Base-by-base conservation (phyloP, 2,113 vertebrate species). In the Malurus elegans region DNA sequence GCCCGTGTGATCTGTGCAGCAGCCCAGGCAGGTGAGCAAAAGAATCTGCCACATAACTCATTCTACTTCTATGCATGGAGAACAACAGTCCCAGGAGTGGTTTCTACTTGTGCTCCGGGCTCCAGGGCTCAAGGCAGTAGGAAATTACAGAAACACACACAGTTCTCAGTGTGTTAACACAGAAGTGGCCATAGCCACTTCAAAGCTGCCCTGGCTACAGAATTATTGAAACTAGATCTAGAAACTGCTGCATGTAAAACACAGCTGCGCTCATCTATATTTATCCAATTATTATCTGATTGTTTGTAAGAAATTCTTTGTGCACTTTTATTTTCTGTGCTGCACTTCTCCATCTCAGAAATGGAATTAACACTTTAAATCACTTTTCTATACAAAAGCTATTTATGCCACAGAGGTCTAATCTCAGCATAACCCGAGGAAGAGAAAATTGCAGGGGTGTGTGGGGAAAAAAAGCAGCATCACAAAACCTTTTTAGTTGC, bases 41-140 rank as follows among this genome's bases (percentile, higher is more conserved):
- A 51, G 7, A n/a, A 57, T 6, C n/a, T 69, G 20, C 12, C 0
- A 0, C 19, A 14, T 6, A 53, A 47, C 50, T 34, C 0, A 0
- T 45, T 32, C 72, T 81, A 15, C 28, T 44, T 19, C 11, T 8
- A 64, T 11, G 75, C 45, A 51, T 1, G 0, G 0, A 67, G 40
- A 88, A 25, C 31, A 48, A 6, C 54, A 36, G 14, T 9, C 44
- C 50, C 26, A 51, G 34, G 66, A 73, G 62, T 0, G 26, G 36
- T 21, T 7, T 74, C 65, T 58, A 29, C 29, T 32, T 18, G 6
- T n/a, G 34, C 85, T 50, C 34, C 36, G 54, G 28, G 60, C 79
- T 64, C 31, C 31, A 28, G 40, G 25, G 48, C 40, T 31, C 38
- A 4, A 48, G 61, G 28, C 5, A 66, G 10, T 4, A 28, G 15